Evolutionary conservation across 1,140 invertebrate genomes (phyloP).

Genomic region (Rhagoletis zephyria): DNA sequence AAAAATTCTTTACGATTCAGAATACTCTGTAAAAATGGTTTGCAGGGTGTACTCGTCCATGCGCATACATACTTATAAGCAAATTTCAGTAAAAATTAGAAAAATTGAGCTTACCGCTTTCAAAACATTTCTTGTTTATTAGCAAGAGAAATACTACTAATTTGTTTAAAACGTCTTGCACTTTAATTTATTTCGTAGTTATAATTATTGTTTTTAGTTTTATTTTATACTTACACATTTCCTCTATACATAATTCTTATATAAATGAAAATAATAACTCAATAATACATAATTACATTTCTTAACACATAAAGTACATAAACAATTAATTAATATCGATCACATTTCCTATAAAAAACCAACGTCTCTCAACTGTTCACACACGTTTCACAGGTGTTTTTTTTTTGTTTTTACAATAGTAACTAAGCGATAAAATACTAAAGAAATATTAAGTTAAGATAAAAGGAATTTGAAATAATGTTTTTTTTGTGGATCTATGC

Average conservation of each 20-base stretch:
- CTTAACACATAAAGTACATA: conserved; percentile 31
- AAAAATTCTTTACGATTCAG: too few species aligned
- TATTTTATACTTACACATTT: background rate
- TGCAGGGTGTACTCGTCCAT: too few species aligned
- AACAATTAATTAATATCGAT: conserved; percentile 69
- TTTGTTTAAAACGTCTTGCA: background rate
- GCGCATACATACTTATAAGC: too few species aligned
- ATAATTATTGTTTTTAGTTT: background rate
- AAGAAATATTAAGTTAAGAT: background rate
- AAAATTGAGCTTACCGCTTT: too few species aligned
- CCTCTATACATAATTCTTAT: conserved; percentile 44
- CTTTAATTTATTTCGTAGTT: conserved; percentile 5
- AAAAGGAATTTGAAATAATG: background rate
- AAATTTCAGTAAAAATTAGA: too few species aligned
- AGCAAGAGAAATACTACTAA: background rate
- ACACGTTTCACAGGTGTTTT: too few species aligned
- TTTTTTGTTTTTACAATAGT: background rate
- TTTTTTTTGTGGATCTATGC: background rate
- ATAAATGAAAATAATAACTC: conserved; percentile 52
- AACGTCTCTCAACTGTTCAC: background rate
- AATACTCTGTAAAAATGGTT: too few species aligned
- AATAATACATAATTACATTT: conserved; percentile 24
- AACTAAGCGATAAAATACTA: conserved; percentile 14
- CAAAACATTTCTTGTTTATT: too few species aligned
- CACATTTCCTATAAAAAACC: conserved; percentile 63